Base-by-base conservation (phyloP, 2,888 invertebrate species). In the Pomacea canaliculata region DNA sequence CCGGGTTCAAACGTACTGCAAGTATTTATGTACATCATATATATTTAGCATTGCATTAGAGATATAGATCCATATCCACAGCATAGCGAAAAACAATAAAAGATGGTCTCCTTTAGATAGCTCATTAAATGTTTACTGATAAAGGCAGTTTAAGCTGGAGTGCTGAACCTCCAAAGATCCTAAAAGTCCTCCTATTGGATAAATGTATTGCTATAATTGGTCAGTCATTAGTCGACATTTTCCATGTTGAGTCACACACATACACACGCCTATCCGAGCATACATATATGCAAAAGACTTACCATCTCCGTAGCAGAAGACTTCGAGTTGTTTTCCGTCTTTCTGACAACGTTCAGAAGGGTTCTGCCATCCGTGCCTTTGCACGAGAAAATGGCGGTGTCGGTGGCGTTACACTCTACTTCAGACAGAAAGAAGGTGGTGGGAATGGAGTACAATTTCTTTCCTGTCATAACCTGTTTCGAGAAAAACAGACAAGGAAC, bases 351-450 rank as follows among this genome's bases (percentile, higher is more conserved):
- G 1, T 27, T 1, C 27, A 4, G 71, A 1, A 0, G 16, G 0
- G 65, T n/a, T 72, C 10, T 51, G 49, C 72, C 72, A 72, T 48
- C 86, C 49, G 77, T 73, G 76, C 80, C 84, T 5, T 84, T 80
- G 74, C 87, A 87, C 13, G 80, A 74, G 37, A 86, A 73, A 13
- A 87, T 68, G 7, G 69, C 76, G 4, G 72, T 49, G 60, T 86
- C 85, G 18, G 74, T 77, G 7, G 70, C 80, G 37, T 82, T 78
- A 77, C 87, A 87, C 5, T 80, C 78, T 76, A 86, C 78, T 8
- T 84, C 84, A 37, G 83, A 83, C 60, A 56, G 51, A 56, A 56
- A 56, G 8, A 4, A 0, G 10, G 51, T 2, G 51, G 7, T 16
- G 4, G 51, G 16, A 0, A 0, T 16, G 12, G 7, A 56, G 51